Evolutionary conservation across 2,888 invertebrate species (phyloP), one percentile per base, ranked within the genome.

Genomic region (Leptothorax acervorum): DNA sequence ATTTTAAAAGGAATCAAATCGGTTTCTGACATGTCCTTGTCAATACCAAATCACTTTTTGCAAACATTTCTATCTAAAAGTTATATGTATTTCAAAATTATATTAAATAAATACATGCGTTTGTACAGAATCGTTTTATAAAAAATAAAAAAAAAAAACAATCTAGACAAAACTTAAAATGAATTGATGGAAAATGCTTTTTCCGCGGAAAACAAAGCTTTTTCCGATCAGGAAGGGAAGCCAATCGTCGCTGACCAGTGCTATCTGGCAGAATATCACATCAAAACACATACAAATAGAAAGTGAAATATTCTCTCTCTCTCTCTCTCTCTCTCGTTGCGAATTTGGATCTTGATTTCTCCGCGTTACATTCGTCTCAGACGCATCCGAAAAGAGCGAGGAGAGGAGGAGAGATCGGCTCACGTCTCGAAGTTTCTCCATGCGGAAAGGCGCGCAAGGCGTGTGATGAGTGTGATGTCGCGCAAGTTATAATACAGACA

Each of bases 401-500:
- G 39, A 60, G 51, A 48, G 48, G 51, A 48, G 48, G 68, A 60
- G 39, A 62, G 79, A 51, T 68, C 48, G 60, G 57, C 60, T 66
- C 81, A 51, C 53, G 51, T n/a, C 3, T 73, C 48, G 8, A 42
- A 53, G 57, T 74, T 57, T 18, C 65, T n/a, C 11, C 70, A 48
- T 60, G 73, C 74, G 71, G 55, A 65, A 68, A 79, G 57, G 73
- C 71, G 65, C 65, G 78, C 51, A 75, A 63, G 74, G 42, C 62
- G 39, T 45, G 45, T 66, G 31, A 48, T 66, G 31, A 48, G 39
- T 85, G 65, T 86, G 83, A 85, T 82, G 89, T 91, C 91, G 85
- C 89, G 78, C 87, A 90, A 91, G 91, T 92, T 93, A 92, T 92
- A 88, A 91, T 90, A 92, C 90, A 90, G 88, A 90, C 84, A 86